Conservation (phyloP, 2,888 invertebrate genomes). For the Siphlonurus alternatus region DNA sequence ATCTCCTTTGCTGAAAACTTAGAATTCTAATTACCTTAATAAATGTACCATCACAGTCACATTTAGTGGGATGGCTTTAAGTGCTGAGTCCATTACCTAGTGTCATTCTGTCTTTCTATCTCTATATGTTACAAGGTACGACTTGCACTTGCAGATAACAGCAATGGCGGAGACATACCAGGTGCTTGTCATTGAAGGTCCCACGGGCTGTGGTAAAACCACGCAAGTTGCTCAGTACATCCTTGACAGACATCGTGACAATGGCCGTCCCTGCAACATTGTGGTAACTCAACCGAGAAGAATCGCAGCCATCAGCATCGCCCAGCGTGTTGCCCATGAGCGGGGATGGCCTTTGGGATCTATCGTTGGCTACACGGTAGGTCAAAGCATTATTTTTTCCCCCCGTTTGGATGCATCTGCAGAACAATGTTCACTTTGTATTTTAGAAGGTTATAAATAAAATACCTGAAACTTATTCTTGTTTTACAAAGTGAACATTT, state of each 20-base stretch:
- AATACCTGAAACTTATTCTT: too few species aligned
- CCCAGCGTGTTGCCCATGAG: constrained; percentile 68
- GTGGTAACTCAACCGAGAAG: constrained; percentile 85
- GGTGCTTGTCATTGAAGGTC: constrained; percentile 75
- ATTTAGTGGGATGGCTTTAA: too few species aligned
- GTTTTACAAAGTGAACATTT: too few species aligned
- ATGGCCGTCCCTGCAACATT: constrained; percentile 59
- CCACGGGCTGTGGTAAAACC: constrained; percentile 91
- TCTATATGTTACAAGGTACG: too few species aligned
- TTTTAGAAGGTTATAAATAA: too few species aligned
- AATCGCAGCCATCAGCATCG: constrained; percentile 84
- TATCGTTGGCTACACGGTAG: constrained; percentile 78
- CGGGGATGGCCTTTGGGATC: constrained; percentile 66
- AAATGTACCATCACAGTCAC: too few species aligned
- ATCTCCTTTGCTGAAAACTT: too few species aligned
- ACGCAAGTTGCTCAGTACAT: constrained; percentile 88
- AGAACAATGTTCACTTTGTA: background rate
- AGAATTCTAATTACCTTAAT: too few species aligned
- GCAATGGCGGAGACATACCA: constrained; percentile 45
- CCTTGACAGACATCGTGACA: constrained; percentile 52
- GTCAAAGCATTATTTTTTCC: background rate
- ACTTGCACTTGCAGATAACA: constrained; percentile 47
- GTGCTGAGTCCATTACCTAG: too few species aligned
- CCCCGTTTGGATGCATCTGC: too few species aligned
- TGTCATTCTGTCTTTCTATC: too few species aligned